Percentiles rank a stretch among this genome's conserved stretches.
These are phyloP conservation scores for Periophthalmus modestus DNA, from an alignment of 2,113 vertebrate species.

Conservation along the genomic window DNA sequence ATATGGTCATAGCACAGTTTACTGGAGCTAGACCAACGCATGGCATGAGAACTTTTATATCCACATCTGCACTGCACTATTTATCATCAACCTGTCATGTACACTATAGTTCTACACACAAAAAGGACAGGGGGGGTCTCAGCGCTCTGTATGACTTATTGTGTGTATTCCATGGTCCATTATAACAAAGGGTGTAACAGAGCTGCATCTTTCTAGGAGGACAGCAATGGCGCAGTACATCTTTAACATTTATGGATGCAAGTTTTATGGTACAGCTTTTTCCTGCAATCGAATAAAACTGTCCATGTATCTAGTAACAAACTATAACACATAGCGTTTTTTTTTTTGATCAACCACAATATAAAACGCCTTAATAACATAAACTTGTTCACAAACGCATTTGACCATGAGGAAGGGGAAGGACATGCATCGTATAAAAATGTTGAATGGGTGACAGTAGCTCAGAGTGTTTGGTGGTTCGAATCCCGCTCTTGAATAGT, in stretches of 20 bases:
- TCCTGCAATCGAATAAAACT: no score
- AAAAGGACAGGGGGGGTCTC: background rate
- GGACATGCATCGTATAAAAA: no score
- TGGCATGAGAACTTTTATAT: background rate
- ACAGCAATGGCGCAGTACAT: background rate
- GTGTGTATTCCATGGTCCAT: background rate
- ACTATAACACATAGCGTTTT: no score
- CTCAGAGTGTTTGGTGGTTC: no score
- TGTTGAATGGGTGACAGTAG: background rate
- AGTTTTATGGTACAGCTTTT: no score
- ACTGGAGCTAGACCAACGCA: background rate
- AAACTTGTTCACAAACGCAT: no score
- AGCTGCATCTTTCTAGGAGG: background rate
- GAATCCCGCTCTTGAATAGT: no score
- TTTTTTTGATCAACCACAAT: no score
- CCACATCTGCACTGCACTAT: background rate
- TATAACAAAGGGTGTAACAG: background rate
- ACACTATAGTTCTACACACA: background rate
- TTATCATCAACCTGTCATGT: background rate
- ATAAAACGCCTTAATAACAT: no score
- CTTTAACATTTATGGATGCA: background rate
- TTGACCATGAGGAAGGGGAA: no score
- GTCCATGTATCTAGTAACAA: no score
- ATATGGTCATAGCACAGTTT: conserved; percentile 1
- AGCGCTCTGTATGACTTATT: background rate